Base-by-base conservation (phyloP, 2,113 vertebrate genomes). In the Ailuropoda melanoleuca region DNA sequence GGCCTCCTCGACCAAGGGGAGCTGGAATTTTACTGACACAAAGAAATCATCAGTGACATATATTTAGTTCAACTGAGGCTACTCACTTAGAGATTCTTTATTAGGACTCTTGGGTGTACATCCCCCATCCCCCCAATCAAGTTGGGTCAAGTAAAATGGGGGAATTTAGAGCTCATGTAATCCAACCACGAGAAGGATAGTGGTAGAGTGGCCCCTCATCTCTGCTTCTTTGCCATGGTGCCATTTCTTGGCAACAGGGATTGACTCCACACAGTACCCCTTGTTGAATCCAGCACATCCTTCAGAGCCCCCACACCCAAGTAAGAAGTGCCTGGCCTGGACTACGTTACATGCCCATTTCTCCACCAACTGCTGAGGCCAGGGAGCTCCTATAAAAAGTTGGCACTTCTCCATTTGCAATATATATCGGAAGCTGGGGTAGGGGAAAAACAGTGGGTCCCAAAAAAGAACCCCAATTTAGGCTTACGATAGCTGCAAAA, bases 271-370 rank as follows among this genome's bases (percentile, higher is more conserved):
- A 2, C 0, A 1, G 70, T 4, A 43, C 21, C 31, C 12, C 9
- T 1, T 56, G 3, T 46, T 31, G n/a, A 29, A 10, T 31, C 19
- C 1, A 58, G 29, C 43, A 24, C 39, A 23, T 19, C 8, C 8
- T 34, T 43, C 12, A 39, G 37, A 26, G 48, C 21, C 21, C 46
- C 68, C 37, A 34, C 15, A n/a, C 8, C 9, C 21, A 26, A 29
- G 11, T 5, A 46, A 72, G 53, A 43, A 37, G 23, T 12, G 29
- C 23, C 7, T 43, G 43, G 34, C 81, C 74, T 86, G 56, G 55
- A 11, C 2, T 48, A 56, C 31, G 46, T 31, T 77, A 19, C 0
- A 0, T 6, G 23, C 11, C 55, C 6, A 15, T 2, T 29, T 24
- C 26, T 77, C 26, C 68, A 48, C 50, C 56, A 15, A 15, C 3